Conservation (phyloP, 2,797 vertebrate species). For the Gila robusta region DNA sequence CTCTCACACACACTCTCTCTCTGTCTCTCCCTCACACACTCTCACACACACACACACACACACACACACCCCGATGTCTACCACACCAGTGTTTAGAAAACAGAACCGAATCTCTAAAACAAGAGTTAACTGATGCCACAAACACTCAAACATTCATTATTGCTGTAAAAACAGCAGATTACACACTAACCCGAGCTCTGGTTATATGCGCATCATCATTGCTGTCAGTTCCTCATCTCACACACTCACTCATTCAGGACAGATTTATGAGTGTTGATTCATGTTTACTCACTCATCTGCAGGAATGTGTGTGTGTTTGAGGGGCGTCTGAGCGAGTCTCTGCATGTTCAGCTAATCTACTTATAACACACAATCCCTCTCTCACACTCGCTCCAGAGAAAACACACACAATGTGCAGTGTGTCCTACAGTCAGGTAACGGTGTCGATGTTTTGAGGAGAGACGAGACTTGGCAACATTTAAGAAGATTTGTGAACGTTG, state of each 20-base stretch:
- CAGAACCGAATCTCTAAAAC: background rate
- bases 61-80: no score
- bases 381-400: background rate
- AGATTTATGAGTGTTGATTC: constrained; percentile 21
- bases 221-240: background rate
- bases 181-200: background rate
- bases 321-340: background rate
- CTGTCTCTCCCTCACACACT: no score
- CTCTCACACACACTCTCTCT: no score
- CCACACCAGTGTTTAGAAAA: background rate
- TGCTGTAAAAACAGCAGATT: background rate
- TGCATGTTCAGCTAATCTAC: background rate
- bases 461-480: no score
- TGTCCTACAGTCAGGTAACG: no score
- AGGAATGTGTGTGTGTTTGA: background rate
- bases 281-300: background rate
- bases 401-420: background rate
- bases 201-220: background rate
- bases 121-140: constrained; percentile 17
- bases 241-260: background rate
- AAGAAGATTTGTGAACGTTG: no score
- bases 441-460: no score
- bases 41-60: no score
- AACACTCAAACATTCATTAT: constrained; percentile 6
- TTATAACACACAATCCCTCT: no score